These are phyloP conservation scores for Eclectus roratus DNA, from an alignment of 2,113 vertebrate genomes.

Conservation along the genomic window DNA sequence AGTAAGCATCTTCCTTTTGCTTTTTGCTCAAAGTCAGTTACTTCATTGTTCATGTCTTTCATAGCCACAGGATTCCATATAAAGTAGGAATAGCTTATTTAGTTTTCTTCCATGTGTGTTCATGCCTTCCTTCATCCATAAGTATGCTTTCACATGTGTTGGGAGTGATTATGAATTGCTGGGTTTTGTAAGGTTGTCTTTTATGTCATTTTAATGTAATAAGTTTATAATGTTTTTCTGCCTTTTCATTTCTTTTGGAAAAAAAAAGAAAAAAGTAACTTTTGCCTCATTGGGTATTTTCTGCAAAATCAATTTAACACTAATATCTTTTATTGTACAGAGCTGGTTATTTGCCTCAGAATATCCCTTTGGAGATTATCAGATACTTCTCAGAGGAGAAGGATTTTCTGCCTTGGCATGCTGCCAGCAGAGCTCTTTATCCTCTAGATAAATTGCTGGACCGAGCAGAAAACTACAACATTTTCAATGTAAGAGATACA, in stretches of 20 bases:
- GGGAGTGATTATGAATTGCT: neutral
- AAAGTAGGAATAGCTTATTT: neutral
- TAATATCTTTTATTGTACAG: constrained; percentile 72
- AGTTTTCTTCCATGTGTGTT: neutral
- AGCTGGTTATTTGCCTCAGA: constrained; percentile 95
- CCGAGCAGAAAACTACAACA: constrained; percentile 91
- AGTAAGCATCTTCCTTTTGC: neutral
- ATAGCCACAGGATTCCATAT: neutral
- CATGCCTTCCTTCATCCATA: neutral
- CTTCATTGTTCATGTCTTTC: neutral
- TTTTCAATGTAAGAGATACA: constrained; percentile 88
- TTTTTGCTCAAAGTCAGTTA: neutral
- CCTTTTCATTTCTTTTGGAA: constrained; percentile 44
- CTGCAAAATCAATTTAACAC: constrained; percentile 59
- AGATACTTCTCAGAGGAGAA: constrained; percentile 91
- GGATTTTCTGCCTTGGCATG: constrained; percentile 97
- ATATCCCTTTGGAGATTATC: constrained; percentile 92
- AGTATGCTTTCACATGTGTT: neutral
- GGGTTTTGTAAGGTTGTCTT: neutral
- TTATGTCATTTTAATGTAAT: neutral
- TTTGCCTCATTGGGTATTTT: constrained; percentile 28
- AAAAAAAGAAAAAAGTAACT: neutral
- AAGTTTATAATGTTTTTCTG: constrained; percentile 34
- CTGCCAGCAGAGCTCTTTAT: constrained; percentile 92
- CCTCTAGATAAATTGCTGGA: constrained; percentile 96